Evolutionary conservation across 2,797 vertebrate genomes (phyloP), one percentile per base, ranked within the genome.

Genomic region (Sebastes itinus): DNA sequence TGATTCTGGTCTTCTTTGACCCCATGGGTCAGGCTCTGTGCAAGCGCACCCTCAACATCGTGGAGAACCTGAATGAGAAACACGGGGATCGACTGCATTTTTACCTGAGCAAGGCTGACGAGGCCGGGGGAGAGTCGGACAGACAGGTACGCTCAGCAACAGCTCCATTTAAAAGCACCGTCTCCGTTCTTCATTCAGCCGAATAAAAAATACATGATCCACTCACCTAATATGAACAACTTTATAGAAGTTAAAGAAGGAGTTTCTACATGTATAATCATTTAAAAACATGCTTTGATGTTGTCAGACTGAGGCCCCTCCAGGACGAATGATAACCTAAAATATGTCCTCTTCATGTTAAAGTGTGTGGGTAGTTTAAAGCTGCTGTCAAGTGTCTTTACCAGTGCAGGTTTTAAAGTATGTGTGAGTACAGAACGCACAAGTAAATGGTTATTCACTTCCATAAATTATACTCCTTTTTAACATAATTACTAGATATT

Each of bases 11-110:
- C 38, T 97, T 97, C 92, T 97, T 97, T 63, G 97, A 97, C 88
- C 97, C 96, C 5, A 97, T 97, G 97, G 97, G 97, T 65, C 97
- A 97, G 90, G 97, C 97, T 11, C 91, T 97, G 73, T 97, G 97
- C 72, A 97, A 97, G 75, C 95, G 96, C 30, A 97, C 96, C 1
- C 96, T 97, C 72, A 96, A 97, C 92, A 97, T 97, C 2, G 96
- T 97, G 63, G 97, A 97, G 91, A 92, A 87, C 23, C 91, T 97
- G 67, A 97, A 97, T 18, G 96, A 97, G 42, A 94, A 84, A 49
- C 96, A 97, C 0, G 96, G 96, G 0, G 96, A 97, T 60, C 95
- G 96, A 1, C 93, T 97, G 30, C 95, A 62, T 28, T 97, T 97
- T 81, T 97, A 96, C 90, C 92, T 97, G 76, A 97, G 96, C 92